Conservation (phyloP, 30 jellyfish, hydroid and myxozoan genomes). For the Nemopilema nomurai region DNA sequence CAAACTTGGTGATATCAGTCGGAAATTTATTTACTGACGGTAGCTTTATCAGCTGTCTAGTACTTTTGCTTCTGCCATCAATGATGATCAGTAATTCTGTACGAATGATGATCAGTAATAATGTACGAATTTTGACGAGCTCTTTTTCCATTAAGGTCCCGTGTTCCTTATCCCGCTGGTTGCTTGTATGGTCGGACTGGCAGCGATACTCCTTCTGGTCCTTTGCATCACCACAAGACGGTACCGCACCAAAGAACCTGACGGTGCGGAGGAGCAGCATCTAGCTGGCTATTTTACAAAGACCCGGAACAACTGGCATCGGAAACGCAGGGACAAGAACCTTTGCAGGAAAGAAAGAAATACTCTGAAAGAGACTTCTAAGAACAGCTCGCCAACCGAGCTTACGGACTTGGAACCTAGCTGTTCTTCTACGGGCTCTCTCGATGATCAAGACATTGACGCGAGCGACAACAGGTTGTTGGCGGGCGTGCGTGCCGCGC, state of each 20-base stretch:
- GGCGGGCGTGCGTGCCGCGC: constrained; percentile 56
- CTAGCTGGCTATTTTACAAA: constrained; percentile 58
- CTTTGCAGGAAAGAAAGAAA: constrained; percentile 36
- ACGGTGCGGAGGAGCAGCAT: constrained; percentile 24
- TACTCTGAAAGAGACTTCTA: constrained; percentile 14
- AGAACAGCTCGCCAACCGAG: constrained; percentile 70
- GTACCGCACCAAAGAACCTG: constrained; percentile 32
- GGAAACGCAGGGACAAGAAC: constrained; percentile 49
- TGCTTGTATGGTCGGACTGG: constrained; percentile 71
- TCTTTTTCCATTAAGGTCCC: constrained; percentile 34
- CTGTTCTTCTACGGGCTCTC: constrained; percentile 28
- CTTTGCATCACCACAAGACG: constrained; percentile 69
- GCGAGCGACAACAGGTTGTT: constrained; percentile 41
- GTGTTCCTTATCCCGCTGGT: constrained; percentile 77
- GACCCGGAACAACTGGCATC: constrained; percentile 59
- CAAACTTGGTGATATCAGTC: too few species aligned
- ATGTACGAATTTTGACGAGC: background rate
- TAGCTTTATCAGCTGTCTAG: too few species aligned
- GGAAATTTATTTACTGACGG: too few species aligned
- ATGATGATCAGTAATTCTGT: too few species aligned
- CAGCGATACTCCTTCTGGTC: constrained; percentile 59
- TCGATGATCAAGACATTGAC: constrained; percentile 45
- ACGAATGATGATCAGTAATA: too few species aligned
- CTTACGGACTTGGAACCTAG: constrained; percentile 68
- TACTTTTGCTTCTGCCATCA: too few species aligned